Conservation (phyloP, 2,113 vertebrate genomes). For the Pangasianodon gigas region DNA sequence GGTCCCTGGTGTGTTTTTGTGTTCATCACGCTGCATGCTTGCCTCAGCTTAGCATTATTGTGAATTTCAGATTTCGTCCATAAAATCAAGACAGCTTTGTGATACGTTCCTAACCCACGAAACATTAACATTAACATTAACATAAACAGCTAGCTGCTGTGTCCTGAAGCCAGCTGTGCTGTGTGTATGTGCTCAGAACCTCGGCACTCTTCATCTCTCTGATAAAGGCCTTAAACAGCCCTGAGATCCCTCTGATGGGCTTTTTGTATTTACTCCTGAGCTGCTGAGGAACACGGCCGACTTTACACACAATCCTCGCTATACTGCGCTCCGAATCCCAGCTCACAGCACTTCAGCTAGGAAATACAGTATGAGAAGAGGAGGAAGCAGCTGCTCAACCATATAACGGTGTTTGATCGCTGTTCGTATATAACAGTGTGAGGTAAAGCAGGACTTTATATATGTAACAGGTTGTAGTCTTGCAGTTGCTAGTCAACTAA, state of each 20-base stretch:
- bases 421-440: neutral
- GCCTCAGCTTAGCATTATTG: too few species aligned
- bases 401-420: neutral
- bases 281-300: neutral
- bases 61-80: neutral
- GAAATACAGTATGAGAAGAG: neutral
- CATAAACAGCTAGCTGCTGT: neutral
- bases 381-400: neutral
- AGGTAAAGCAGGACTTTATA: neutral
- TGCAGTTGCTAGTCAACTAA: neutral
- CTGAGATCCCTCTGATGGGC: neutral
- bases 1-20: neutral
- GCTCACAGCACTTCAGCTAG: neutral
- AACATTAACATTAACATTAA: neutral
- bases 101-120: neutral
- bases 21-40: neutral
- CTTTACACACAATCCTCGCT: conserved; percentile 21
- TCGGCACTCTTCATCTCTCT: neutral
- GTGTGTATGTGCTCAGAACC: neutral
- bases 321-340: neutral
- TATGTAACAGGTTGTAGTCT: neutral
- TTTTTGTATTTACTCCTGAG: conserved; percentile 21
- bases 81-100: neutral
- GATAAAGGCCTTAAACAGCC: neutral
- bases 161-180: neutral